Conservation (phyloP, 92 coral and sea anemone genomes). For the Umimayanthus kanabou region DNA sequence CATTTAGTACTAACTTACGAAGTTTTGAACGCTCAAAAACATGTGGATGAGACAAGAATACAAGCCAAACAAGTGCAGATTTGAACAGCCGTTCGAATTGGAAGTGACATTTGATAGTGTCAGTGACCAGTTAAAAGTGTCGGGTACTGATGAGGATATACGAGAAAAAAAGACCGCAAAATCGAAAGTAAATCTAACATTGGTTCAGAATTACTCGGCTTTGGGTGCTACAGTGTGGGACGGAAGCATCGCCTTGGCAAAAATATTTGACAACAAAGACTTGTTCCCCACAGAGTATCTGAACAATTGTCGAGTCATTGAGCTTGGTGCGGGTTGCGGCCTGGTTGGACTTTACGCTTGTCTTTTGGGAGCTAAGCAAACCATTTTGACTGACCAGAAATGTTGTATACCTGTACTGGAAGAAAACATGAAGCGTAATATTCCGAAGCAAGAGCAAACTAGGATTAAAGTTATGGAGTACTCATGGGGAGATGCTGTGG, state of each 20-base stretch:
- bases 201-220: constrained; percentile 80
- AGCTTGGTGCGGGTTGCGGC: constrained; percentile 97
- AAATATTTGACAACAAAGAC: constrained; percentile 82
- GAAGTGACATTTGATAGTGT: constrained; percentile 19
- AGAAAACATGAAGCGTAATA: constrained; percentile 65
- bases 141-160: neutral
- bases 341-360: constrained; percentile 80
- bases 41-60: constrained; percentile 96
- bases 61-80: constrained; percentile 83
- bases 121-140: neutral
- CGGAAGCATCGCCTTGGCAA: constrained; percentile 93
- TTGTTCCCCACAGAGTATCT: constrained; percentile 56
- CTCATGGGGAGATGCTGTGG: constrained; percentile 72
- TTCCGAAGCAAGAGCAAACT: constrained; percentile 32
- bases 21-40: neutral
- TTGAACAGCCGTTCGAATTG: constrained; percentile 75
- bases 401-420: constrained; percentile 82
- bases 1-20: neutral
- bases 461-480: constrained; percentile 67
- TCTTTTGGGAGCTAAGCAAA: constrained; percentile 75
- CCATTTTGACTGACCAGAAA: constrained; percentile 70
- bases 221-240: constrained; percentile 97
- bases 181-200: constrained; percentile 40
- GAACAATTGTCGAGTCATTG: constrained; percentile 58
- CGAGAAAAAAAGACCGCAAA: neutral